These are phyloP conservation scores for Mormoops blainvillei DNA, from an alignment of 2,113 vertebrate genomes.

Conservation along the genomic window DNA sequence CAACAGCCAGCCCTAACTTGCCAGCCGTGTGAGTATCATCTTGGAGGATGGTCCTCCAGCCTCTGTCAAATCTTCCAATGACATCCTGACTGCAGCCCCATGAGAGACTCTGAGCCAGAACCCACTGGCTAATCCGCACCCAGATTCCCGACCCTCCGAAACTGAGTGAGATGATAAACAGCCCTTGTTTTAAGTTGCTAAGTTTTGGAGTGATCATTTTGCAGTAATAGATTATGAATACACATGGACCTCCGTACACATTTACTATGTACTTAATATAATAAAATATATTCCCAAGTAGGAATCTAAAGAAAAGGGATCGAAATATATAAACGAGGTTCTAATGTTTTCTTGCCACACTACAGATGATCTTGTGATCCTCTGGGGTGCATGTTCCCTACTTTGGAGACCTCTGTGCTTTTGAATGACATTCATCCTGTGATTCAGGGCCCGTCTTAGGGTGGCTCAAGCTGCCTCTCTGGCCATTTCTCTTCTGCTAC, in stretches of 20 bases:
- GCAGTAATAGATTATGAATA: not conserved
- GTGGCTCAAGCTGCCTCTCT: not conserved
- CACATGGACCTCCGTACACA: not conserved
- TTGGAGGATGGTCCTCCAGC: not conserved
- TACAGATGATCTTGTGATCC: not conserved
- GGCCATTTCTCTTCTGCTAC: not conserved
- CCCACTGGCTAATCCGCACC: no score
- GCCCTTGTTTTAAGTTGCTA: not conserved
- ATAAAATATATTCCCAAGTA: not conserved
- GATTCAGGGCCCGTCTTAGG: not conserved
- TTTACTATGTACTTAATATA: not conserved
- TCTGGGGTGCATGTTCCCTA: not conserved
- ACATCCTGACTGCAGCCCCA: not conserved
- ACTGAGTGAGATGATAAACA: no score
- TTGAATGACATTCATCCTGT: not conserved
- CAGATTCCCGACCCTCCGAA: no score
- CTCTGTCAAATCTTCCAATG: not conserved
- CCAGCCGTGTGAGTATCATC: not conserved
- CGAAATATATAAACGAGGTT: not conserved
- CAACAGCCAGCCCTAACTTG: not conserved
- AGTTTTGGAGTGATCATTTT: not conserved
- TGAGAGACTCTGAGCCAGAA: no score
- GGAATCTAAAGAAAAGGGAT: not conserved
- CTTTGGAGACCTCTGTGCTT: not conserved
- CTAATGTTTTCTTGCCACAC: not conserved